Base-by-base conservation (phyloP, 2,113 vertebrate species). In the Anthoscopus minutus region DNA sequence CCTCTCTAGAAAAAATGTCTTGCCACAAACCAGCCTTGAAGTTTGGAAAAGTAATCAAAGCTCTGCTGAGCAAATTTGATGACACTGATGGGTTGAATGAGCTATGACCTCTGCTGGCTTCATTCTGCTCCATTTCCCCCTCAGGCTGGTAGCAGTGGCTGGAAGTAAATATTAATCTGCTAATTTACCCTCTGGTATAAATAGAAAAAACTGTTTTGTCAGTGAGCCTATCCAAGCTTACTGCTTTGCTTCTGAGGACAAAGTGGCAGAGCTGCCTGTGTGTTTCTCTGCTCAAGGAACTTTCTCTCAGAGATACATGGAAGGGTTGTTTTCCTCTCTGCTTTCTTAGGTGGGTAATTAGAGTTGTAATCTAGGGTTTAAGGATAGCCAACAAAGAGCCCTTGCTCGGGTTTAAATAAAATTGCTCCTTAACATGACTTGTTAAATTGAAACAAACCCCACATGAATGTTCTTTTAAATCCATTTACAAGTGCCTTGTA, bases 401-500 rank as follows among this genome's bases (percentile, higher is more conserved):
- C 54, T 88, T 80, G 27, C 50, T 66, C 8, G 15, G 71, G 25
- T 92, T 93, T 86, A 89, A 77, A 81, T 86, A 74, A 85, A 91
- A 91, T 83, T 86, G 45, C 51, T 93, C 47, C 58, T 82, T 88
- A 87, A 58, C 10, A 11, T 1, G 6, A 91, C 73, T 81, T 91
- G 84, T 85, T 89, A 87, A 85, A 94, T 89, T 91, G 89, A 85
- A 92, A 84, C 74, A 89, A 95, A 77, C 71, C 79, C 65, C 28
- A 10, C 58, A 24, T 65, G 71, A 66, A 73, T 86, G 79, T 88
- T 82, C 74, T 94, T 89, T 56, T 73, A 81, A 94, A 92, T 91
- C 83, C 86, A 53, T 81, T 93, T 94, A 86, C 80, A 93, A 93
- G 72, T 73, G 86, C 62, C 73, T 91, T 47, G 51, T 95, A 95